Evolutionary conservation across 2,888 invertebrate species (phyloP).

Genomic region (Tenthredo mesomela): DNA sequence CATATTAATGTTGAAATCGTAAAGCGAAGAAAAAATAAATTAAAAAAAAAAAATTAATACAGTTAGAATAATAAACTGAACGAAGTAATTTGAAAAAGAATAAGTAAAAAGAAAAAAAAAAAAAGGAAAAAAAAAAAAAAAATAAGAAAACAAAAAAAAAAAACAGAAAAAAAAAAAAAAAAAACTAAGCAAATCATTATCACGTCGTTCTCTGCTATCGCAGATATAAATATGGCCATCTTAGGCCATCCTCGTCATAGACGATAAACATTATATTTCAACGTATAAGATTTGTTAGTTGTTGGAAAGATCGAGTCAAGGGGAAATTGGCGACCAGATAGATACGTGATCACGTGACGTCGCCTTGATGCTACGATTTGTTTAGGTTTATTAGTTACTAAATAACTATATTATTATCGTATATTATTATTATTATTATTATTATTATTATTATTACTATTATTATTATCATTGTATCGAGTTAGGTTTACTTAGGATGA

Average conservation of each 20-base stretch:
- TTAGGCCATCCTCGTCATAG: conserved; percentile 30
- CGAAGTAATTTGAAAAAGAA: conserved; percentile 11
- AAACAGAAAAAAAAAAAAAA: not conserved
- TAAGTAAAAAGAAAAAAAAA: conserved; percentile 2
- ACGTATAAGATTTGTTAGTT: conserved; percentile 41
- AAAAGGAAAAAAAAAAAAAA: not conserved
- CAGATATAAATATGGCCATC: conserved; percentile 6
- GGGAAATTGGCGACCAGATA: conserved; percentile 49
- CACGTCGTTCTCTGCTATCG: conserved; percentile 43
- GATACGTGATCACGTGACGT: conserved; percentile 67
- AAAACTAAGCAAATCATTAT: conserved; percentile 23
- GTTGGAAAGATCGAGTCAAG: conserved; percentile 35
- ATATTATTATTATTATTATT: conserved; percentile 64
- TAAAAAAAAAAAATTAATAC: conserved; percentile 1
- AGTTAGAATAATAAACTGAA: conserved; percentile 51
- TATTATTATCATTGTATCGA: conserved; percentile 70
- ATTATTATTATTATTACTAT: conserved; percentile 72
- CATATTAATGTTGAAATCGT: conserved; percentile 48
- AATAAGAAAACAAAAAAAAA: conserved; percentile 15
- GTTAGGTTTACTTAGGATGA: conserved; percentile 74
- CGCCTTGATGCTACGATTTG: conserved; percentile 66
- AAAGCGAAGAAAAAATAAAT: conserved; percentile 15
- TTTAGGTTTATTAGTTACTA: conserved; percentile 74
- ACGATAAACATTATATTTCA: conserved; percentile 49
- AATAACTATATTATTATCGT: conserved; percentile 67